Percentiles rank a stretch among this genome's conserved stretches.
Conservation (phyloP, 2,888 invertebrate species). For the Ophioninae sp. region DNA sequence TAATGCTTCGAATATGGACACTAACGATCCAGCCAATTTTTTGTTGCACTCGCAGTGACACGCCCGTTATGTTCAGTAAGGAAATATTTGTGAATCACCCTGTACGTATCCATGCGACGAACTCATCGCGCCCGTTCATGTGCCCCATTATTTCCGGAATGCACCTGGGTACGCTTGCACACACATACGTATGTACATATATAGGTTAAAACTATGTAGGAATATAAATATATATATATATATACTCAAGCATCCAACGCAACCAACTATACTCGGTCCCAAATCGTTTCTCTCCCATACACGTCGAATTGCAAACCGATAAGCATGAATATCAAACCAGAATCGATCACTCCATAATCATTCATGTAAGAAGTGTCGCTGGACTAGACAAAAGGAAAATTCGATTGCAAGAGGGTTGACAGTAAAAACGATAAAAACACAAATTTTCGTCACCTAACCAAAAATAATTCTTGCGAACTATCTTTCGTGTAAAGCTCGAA, state of each 20-base stretch:
- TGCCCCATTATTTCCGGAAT: slow-evolving; percentile 48
- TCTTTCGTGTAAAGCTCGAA: no score
- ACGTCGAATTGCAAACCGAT: slow-evolving; percentile 4
- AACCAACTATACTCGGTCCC: slow-evolving; percentile 22
- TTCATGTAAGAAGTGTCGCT: not conserved
- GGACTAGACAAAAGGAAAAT: no score
- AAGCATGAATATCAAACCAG: slow-evolving; percentile 10
- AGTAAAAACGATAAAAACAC: no score
- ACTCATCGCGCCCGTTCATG: slow-evolving; percentile 16
- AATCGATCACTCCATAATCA: slow-evolving; percentile 38
- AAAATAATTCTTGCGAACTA: not conserved
- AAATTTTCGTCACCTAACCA: not conserved
- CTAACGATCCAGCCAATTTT: not conserved
- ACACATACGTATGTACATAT: not conserved
- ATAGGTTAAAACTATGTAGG: no score
- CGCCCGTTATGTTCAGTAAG: not conserved
- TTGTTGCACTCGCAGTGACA: not conserved
- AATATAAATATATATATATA: no score
- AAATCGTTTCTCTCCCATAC: slow-evolving; percentile 31
- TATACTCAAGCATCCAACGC: not conserved
- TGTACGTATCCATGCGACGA: not conserved
- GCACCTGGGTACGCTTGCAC: slow-evolving; percentile 37
- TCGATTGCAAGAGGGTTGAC: no score
- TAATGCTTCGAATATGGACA: not conserved
- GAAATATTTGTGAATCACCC: not conserved